Base-by-base conservation (phyloP, 2,797 vertebrate species). In the Rallus crepitans region DNA sequence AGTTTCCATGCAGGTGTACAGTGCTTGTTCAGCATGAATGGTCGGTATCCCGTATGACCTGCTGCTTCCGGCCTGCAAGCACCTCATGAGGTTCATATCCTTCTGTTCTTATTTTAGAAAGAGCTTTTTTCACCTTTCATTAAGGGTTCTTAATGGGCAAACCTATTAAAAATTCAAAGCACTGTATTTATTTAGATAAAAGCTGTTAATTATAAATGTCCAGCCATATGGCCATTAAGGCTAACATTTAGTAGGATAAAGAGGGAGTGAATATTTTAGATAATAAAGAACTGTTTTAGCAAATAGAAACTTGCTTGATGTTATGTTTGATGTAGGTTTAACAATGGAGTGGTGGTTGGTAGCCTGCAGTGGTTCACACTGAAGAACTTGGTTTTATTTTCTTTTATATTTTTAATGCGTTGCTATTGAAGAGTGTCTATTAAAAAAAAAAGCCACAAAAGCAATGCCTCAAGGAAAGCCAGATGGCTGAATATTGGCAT, bases 201-300 rank as follows among this genome's bases (percentile, higher is more conserved):
- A 97, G 65, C 79, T 94, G 92, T 98, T 98, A 97, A 98, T 98
- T 98, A 98, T 98, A 97, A 96, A 98, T 97, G 86, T 93, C 88
- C 12, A 77, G 76, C 82, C 96, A 96, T 98, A 97, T 97, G 96
- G 92, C 94, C 83, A 81, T 71, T 93, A 92, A 61, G 81, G 75
- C 90, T 90, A 81, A 68, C 37, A 61, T 2, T 3, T 86, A 78
- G 53, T 82, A 86, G 63, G 60, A 88, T 94, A 89, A 85, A 76
- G 63, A 94, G n/a, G 65, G 72, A 97, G 96, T 89, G 79, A 97
- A 83, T 91, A 78, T 87, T 93, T 87, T 92, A 94, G 96, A 69
- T 81, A 96, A 96, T 97, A 96, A 96, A 97, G 96, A 96, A 93
- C 97, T 95, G 93, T 33, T 97, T 97, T 96, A 97, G 95, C 93